phyloP scores from a whole-genome alignment of 2,797 vertebrate genomes.

The Trematomus bernacchii region DNA sequence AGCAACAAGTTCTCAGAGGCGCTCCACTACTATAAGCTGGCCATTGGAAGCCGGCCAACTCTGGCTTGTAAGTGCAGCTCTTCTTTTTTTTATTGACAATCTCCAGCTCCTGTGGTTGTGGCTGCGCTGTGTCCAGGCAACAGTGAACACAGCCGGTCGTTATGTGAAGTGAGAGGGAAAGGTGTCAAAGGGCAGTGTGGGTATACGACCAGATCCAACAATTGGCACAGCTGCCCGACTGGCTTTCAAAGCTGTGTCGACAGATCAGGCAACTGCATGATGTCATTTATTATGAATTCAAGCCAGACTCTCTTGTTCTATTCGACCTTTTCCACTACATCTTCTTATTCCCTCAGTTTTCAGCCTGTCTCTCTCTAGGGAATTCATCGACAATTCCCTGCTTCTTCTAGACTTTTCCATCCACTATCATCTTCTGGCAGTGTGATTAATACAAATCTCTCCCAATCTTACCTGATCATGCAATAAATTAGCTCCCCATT shows the following conservation, averaged over 20 bases:
- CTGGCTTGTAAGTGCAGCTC: slow-evolving; percentile 95
- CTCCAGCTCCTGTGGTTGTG: slow-evolving; percentile 71
- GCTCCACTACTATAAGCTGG: slow-evolving; percentile 98
- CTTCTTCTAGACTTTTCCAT: slow-evolving; percentile 2
- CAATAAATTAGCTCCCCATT: slow-evolving; percentile 63
- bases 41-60: slow-evolving; percentile 97
- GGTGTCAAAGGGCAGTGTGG: slow-evolving; percentile 69
- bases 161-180: slow-evolving; percentile 55
- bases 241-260: slow-evolving; percentile 47
- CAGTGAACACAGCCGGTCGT: slow-evolving; percentile 66
- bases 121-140: slow-evolving; percentile 79
- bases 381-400: background rate
- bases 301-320: slow-evolving; percentile 26
- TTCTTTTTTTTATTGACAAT: slow-evolving; percentile 77
- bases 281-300: slow-evolving; percentile 59
- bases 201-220: slow-evolving; percentile 59
- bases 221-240: slow-evolving; percentile 49
- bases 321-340: background rate
- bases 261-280: slow-evolving; percentile 51
- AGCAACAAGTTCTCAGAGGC: slow-evolving; percentile 97
- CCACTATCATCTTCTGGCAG: slow-evolving; percentile 11
- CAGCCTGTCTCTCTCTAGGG: background rate
- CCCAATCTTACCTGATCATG: slow-evolving; percentile 53
- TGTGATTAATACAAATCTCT: slow-evolving; percentile 56
- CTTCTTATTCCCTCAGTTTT: slow-evolving; percentile 2